Evolutionary conservation across 1,140 invertebrate species (phyloP).

Genomic region (Heliconius hewitsoni): DNA sequence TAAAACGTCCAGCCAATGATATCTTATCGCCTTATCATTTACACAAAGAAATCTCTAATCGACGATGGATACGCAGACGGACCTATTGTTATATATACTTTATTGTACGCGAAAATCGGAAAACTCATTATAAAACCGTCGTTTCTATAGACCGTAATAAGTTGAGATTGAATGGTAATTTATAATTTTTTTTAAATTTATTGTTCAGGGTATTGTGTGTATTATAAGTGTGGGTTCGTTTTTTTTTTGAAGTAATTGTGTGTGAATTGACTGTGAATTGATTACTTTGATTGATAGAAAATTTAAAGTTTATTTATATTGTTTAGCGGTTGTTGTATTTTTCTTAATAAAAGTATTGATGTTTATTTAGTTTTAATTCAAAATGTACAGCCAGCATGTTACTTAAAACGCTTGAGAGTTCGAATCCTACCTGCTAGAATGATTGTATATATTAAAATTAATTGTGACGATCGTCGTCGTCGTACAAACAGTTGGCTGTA

Average conservation of each 20-base stretch:
- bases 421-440: too few relatives aligned
- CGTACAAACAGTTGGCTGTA: background rate
- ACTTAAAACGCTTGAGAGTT: too few relatives aligned
- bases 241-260: background rate
- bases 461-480: too few relatives aligned
- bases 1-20: conserved; percentile 27
- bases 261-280: background rate
- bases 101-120: conserved; percentile 45
- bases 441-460: too few relatives aligned
- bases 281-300: background rate
- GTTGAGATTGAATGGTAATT: conserved; percentile 8
- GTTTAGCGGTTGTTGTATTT: too few relatives aligned
- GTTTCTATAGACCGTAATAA: background rate
- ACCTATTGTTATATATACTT: conserved; percentile 45
- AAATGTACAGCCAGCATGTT: too few relatives aligned
- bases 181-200: background rate
- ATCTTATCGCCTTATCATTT: conserved; percentile 32
- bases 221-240: background rate
- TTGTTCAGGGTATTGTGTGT: background rate
- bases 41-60: conserved; percentile 62
- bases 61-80: conserved; percentile 51
- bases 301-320: too few relatives aligned
- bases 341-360: too few relatives aligned
- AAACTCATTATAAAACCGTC: conserved; percentile 38
- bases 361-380: too few relatives aligned